A percentile compares a stretch with the other conserved stretches of the same genome.
Evolutionary conservation across 2,113 vertebrate species (phyloP).

Genomic region (Rhinolophus sinicus): DNA sequence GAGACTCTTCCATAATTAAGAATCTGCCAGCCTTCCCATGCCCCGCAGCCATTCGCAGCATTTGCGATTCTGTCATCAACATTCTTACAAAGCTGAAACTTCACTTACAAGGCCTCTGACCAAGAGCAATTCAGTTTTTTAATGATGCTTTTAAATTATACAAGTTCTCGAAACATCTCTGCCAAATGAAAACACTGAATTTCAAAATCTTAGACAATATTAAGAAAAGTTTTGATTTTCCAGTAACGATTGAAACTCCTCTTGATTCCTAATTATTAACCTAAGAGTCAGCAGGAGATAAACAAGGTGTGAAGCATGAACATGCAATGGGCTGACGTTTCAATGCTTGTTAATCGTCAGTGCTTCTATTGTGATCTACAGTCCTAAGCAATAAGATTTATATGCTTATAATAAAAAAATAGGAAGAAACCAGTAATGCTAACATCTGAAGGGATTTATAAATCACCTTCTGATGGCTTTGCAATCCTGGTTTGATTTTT

Average conservation of each 20-base stretch:
- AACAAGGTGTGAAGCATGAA: background rate
- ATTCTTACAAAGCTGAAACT: conserved; percentile 65
- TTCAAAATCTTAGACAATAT: conserved; percentile 49
- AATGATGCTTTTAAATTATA: conserved; percentile 59
- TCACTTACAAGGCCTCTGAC: conserved; percentile 62
- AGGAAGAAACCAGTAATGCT: background rate
- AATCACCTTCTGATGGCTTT: background rate
- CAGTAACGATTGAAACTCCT: background rate
- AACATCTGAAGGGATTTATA: background rate
- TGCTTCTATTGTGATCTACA: background rate
- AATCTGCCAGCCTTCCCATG: conserved; percentile 60
- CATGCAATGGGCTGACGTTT: background rate
- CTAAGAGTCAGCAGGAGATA: background rate
- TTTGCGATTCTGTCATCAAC: conserved; percentile 58
- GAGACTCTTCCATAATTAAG: conserved; percentile 19
- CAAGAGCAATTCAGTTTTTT: conserved; percentile 35
- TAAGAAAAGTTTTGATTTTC: background rate
- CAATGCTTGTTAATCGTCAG: background rate
- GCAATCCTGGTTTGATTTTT: background rate
- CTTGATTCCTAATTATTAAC: background rate
- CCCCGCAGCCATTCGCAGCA: background rate
- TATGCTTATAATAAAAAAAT: background rate
- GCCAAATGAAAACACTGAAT: conserved; percentile 48
- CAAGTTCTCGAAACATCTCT: conserved; percentile 37
- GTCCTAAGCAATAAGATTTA: background rate